phyloP scores from a whole-genome alignment of 1,140 invertebrate species.

The Hermatobates lingyangjiaoensis region DNA sequence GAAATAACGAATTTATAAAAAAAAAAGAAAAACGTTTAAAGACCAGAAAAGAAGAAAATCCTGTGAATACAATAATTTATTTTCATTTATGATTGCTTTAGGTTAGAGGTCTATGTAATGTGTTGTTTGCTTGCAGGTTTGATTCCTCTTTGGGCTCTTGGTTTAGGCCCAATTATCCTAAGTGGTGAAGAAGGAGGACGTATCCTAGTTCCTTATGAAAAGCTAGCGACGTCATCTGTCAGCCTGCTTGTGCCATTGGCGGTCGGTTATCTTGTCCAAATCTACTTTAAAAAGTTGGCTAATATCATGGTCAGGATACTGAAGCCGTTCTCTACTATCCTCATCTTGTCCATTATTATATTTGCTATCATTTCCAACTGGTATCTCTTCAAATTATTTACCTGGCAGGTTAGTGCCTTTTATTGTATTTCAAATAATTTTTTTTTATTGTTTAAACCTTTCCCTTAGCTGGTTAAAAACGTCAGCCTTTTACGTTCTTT shows the following conservation, averaged over 20 bases:
- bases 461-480: too few relatives aligned
- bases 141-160: conserved; percentile 90
- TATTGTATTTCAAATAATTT: too few relatives aligned
- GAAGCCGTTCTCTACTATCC: conserved; percentile 63
- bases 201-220: conserved; percentile 58
- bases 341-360: conserved; percentile 76
- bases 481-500: too few relatives aligned
- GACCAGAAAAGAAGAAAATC: too few relatives aligned
- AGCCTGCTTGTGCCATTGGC: conserved; percentile 64
- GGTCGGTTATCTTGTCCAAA: conserved; percentile 58
- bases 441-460: too few relatives aligned
- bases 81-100: too few relatives aligned
- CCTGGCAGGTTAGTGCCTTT: conserved; percentile 52
- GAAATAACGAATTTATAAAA: too few relatives aligned
- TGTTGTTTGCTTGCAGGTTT: conserved; percentile 42
- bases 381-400: conserved; percentile 77
- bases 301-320: conserved; percentile 55
- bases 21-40: too few relatives aligned
- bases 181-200: conserved; percentile 29
- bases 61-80: too few relatives aligned
- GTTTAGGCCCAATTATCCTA: conserved; percentile 69
- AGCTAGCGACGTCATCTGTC: conserved; percentile 54
- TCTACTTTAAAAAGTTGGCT: conserved; percentile 40
- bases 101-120: too few relatives aligned
- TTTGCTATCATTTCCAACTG: conserved; percentile 82